Conservation (phyloP, 2,113 vertebrate species). For the Chaetura pelagica region DNA sequence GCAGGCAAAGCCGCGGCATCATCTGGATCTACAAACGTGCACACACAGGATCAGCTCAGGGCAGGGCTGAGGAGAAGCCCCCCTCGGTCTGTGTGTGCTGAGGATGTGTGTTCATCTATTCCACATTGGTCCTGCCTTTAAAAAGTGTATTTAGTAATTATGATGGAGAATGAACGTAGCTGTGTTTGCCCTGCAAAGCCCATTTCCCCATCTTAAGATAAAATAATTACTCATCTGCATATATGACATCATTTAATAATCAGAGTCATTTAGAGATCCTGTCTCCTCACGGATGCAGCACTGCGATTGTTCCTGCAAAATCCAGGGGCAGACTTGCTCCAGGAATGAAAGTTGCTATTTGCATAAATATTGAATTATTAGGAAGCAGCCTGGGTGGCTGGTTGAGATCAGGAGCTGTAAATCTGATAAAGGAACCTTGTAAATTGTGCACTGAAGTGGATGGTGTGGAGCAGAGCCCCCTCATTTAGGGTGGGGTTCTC, state of each 20-base stretch:
- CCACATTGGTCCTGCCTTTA: not conserved
- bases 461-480: not conserved
- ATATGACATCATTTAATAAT: constrained; percentile 43
- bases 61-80: not conserved
- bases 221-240: constrained; percentile 38
- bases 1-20: constrained; percentile 26
- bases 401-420: not conserved
- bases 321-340: not conserved
- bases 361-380: not conserved
- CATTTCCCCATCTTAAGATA: constrained; percentile 8
- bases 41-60: not conserved
- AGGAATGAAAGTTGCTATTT: constrained; percentile 4
- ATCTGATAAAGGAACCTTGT: not conserved
- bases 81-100: accelerated
- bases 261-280: not conserved
- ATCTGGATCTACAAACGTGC: not conserved
- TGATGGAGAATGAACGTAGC: not conserved
- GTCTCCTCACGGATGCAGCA: not conserved
- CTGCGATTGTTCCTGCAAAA: not conserved
- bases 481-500: not conserved
- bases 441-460: not conserved
- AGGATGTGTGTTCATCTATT: accelerated
- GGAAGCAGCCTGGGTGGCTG: not conserved
- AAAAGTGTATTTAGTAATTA: not conserved
- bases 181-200: not conserved